Base-by-base conservation (phyloP, 2,113 vertebrate genomes). In the Edolisoma coerulescens region DNA sequence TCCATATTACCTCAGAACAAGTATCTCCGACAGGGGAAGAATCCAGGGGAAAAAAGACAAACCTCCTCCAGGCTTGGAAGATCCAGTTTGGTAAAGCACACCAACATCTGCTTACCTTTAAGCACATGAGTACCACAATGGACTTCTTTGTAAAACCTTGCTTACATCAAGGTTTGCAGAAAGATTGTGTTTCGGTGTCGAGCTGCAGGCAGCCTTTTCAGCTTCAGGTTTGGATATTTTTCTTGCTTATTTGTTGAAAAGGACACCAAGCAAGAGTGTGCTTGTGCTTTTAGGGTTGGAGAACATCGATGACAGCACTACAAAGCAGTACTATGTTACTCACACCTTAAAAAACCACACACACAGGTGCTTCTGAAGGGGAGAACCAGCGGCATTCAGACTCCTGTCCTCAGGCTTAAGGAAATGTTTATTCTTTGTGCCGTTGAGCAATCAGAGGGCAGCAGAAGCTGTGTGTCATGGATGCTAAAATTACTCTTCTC, bases 401-500 rank as follows among this genome's bases (percentile, higher is more conserved):
- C 42, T 93, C 79, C 75, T 94, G 63, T 86, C 69, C 70, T 75
- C 44, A 21, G 68, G 84, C 92, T 95, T 87, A 89, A 70, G 63
- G 80, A 95, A 95, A 93, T 94, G 82, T 80, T 95, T 93, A 81
- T 95, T 94, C 93, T 95, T 84, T 18, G 53, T 53, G 84, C 59
- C 32, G 8, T 94, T 93, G 84, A 91, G 92, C 93, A 96, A 96
- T 70, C 73, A 3, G 32, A 70, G 47, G 60, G 80, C 75, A 88
- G 92, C 45, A 93, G 89, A 98, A 97, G 89, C 71, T 87, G 87
- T 95, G 91, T 88, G 96, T 96, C 94, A 96, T 49, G 67, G 93
- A 84, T 89, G 76, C 91, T 97, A 97, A 97, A 96, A 95, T 96
- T 93, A 96, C 90, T 95, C n/a, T 96, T 95, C 79, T 96, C 3